phyloP scores from a whole-genome alignment of 1,140 invertebrate species.

The Sinella curviseta region DNA sequence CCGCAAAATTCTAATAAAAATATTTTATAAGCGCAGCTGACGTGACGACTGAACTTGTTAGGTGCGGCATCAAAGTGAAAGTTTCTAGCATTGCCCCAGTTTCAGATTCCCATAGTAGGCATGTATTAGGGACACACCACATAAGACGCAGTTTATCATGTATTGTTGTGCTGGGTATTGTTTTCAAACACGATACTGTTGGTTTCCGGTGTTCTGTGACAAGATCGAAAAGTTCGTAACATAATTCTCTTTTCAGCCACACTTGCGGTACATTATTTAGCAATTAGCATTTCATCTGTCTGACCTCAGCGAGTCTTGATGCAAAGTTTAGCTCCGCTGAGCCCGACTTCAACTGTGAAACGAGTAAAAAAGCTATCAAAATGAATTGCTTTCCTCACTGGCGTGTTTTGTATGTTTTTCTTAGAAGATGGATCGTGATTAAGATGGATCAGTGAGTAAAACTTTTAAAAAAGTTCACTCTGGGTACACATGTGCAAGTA shows the following conservation, averaged over 20 bases:
- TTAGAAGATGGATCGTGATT: constrained; percentile 20
- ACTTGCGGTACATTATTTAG: neutral
- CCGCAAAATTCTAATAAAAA: too few species aligned
- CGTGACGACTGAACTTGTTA: neutral
- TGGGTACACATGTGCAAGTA: neutral
- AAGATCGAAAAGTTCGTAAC: too few species aligned
- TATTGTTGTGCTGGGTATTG: too few species aligned
- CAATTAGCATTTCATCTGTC: constrained; percentile 10
- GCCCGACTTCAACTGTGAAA: neutral
- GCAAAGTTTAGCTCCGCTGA: neutral
- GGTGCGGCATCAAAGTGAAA: neutral
- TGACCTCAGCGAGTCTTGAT: neutral
- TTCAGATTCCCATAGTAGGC: too few species aligned
- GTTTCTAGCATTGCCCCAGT: neutral
- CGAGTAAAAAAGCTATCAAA: neutral
- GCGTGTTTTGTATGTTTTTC: neutral
- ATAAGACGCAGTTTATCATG: too few species aligned
- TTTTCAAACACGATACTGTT: too few species aligned
- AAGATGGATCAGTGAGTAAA: neutral
- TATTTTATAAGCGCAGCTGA: neutral
- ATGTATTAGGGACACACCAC: too few species aligned
- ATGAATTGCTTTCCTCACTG: neutral
- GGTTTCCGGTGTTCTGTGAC: too few species aligned
- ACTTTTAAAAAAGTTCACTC: neutral
- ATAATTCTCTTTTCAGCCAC: neutral